These are phyloP conservation scores for Ips typographus DNA, from an alignment of 1,140 invertebrate genomes.

Conservation along the genomic window DNA sequence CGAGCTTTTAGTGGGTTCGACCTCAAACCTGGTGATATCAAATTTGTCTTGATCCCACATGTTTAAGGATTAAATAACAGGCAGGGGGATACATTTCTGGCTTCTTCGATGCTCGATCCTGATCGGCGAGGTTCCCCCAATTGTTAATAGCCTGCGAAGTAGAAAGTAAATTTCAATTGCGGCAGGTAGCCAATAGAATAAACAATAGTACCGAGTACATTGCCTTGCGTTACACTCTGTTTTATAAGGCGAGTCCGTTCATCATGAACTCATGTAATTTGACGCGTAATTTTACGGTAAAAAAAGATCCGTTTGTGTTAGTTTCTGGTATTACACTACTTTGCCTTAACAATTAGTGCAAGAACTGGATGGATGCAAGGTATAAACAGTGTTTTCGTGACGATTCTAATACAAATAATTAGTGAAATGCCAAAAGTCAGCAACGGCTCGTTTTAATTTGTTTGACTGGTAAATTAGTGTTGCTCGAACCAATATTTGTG, in stretches of 20 bases:
- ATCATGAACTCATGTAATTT: neutral
- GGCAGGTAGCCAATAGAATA: slow-evolving; percentile 23
- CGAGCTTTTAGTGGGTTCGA: neutral
- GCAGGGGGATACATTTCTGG: neutral
- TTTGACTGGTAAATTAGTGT: too few relatives aligned
- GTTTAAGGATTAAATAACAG: too few relatives aligned
- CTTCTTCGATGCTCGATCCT: neutral
- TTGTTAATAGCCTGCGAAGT: slow-evolving; percentile 11
- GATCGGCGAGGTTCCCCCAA: slow-evolving; percentile 15
- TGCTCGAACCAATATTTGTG: too few relatives aligned
- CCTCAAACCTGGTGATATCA: slow-evolving; percentile 4
- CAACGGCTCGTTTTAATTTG: too few relatives aligned
- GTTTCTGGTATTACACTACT: neutral
- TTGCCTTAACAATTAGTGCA: slow-evolving; percentile 12
- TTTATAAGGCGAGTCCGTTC: neutral
- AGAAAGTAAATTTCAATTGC: slow-evolving; percentile 24
- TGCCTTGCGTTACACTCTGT: slow-evolving; percentile 16
- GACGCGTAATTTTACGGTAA: neutral
- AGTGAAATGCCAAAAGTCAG: neutral
- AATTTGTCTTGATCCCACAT: neutral
- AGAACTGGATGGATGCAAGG: slow-evolving; percentile 6
- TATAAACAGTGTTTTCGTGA: neutral
- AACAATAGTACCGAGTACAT: slow-evolving; percentile 20
- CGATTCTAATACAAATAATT: neutral
- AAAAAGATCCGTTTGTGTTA: neutral